Evolutionary conservation across 2,888 invertebrate genomes (phyloP).

Genomic region (Meiosimyza decipiens): DNA sequence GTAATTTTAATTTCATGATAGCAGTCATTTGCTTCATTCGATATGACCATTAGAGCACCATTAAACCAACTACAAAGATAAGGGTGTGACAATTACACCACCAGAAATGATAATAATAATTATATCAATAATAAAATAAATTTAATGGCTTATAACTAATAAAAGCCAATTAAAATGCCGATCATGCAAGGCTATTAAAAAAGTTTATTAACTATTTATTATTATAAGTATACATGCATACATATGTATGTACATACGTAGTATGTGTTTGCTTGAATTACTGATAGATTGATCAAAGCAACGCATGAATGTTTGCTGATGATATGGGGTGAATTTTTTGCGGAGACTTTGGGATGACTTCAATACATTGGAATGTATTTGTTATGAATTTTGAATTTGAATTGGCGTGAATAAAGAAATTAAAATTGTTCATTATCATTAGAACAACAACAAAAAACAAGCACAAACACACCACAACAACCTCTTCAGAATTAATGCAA

Average conservation of each 20-base stretch:
- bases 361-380: slow-evolving; percentile 16
- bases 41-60: too few relatives aligned
- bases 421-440: too few relatives aligned
- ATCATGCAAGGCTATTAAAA: slow-evolving; percentile 29
- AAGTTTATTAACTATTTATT: slow-evolving; percentile 19
- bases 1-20: too few relatives aligned
- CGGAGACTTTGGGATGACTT: slow-evolving; percentile 16
- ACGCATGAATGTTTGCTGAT: neutral
- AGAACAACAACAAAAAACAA: slow-evolving; percentile 1
- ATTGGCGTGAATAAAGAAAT: too few relatives aligned
- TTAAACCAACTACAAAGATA: too few relatives aligned
- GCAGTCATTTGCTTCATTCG: too few relatives aligned
- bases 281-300: neutral
- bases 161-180: slow-evolving; percentile 12
- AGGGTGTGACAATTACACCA: too few relatives aligned
- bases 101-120: too few relatives aligned
- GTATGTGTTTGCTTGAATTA: neutral
- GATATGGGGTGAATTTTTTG: neutral
- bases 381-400: slow-evolving; percentile 22
- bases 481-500: slow-evolving; percentile 17
- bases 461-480: neutral
- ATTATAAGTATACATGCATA: slow-evolving; percentile 6
- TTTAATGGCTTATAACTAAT: neutral
- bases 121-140: too few relatives aligned
- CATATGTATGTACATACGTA: too few relatives aligned